Evolutionary conservation across 2,113 vertebrate species (phyloP).

Genomic region (Pollachius pollachius): DNA sequence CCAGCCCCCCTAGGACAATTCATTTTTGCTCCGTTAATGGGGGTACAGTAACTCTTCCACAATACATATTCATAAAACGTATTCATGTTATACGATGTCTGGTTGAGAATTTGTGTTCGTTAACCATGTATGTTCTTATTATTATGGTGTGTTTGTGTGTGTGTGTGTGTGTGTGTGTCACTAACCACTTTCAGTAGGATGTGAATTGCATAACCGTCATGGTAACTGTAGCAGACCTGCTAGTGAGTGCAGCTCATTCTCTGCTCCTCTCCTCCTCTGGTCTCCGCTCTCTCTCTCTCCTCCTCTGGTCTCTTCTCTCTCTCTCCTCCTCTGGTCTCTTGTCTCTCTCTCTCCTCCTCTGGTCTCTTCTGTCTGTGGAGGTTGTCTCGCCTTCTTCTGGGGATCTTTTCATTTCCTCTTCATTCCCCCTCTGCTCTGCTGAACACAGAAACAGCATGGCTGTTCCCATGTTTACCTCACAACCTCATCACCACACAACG

Average conservation of each 20-base stretch:
- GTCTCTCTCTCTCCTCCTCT: too few relatives aligned
- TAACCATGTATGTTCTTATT: too few relatives aligned
- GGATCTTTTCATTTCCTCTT: slow-evolving; percentile 31
- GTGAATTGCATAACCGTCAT: too few relatives aligned
- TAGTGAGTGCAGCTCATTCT: slow-evolving; percentile 36
- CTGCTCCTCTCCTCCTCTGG: too few relatives aligned
- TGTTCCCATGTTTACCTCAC: slow-evolving; percentile 64
- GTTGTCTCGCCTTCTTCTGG: background rate
- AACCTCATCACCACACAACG: slow-evolving; percentile 19
- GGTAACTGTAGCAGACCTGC: too few relatives aligned
- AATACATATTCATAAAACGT: slow-evolving; percentile 5
- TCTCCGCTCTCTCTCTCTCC: slow-evolving; percentile 29
- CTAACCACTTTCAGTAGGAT: too few relatives aligned
- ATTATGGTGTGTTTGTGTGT: too few relatives aligned
- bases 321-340: too few relatives aligned
- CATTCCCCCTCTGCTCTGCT: slow-evolving; percentile 37
- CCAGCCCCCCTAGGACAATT: slow-evolving; percentile 10
- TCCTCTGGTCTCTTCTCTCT: too few relatives aligned
- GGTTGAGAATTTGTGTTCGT: too few relatives aligned
- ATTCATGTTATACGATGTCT: slow-evolving; percentile 6
- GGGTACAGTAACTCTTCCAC: slow-evolving; percentile 20
- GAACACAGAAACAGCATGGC: slow-evolving; percentile 67
- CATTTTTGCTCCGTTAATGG: slow-evolving; percentile 10
- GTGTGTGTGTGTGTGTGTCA: too few relatives aligned
- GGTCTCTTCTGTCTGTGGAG: background rate